Percentiles rank a stretch among this genome's conserved stretches.
These are phyloP conservation scores for Boulengeromyrus knoepffleri DNA, from an alignment of 2,113 vertebrate species.

Conservation along the genomic window DNA sequence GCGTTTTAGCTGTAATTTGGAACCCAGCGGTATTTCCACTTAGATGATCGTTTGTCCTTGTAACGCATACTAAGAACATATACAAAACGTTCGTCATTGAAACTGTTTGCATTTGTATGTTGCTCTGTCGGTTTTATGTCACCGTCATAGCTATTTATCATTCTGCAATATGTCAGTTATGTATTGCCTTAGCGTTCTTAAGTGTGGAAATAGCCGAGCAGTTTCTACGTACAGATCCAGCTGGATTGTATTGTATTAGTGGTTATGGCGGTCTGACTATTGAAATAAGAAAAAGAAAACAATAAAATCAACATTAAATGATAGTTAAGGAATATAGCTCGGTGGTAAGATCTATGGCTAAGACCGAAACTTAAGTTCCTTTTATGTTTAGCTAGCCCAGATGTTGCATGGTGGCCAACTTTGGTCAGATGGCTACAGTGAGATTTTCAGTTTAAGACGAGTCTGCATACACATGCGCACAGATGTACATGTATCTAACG, in stretches of 20 bases:
- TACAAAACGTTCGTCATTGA: neutral
- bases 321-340: neutral
- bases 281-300: neutral
- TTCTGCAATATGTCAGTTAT: neutral
- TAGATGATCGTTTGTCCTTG: neutral
- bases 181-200: neutral
- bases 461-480: neutral
- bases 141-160: neutral
- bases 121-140: neutral
- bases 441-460: neutral
- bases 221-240: neutral
- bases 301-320: neutral
- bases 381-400: constrained; percentile 20
- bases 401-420: neutral
- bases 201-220: neutral
- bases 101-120: neutral
- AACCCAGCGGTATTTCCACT: neutral
- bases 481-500: neutral
- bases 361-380: neutral
- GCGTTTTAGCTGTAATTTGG: neutral
- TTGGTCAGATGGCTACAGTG: neutral
- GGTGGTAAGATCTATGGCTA: neutral
- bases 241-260: neutral
- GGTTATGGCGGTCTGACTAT: neutral
- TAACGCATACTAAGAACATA: neutral